Base-by-base conservation (phyloP, 2,888 invertebrate species). In the Hoplodrina blanda region DNA sequence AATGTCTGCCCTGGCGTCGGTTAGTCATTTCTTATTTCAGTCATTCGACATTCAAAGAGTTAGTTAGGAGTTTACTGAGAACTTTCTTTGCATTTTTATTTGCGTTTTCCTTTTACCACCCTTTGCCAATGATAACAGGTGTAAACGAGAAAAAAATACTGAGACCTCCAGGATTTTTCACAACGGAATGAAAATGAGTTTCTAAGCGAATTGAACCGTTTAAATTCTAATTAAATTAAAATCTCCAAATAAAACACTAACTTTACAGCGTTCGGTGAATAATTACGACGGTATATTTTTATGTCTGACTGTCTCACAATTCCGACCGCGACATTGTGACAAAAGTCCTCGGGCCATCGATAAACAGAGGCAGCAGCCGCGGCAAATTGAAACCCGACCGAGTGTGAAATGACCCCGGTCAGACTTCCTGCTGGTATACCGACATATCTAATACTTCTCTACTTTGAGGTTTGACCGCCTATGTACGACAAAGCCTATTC, bases 371-470 rank as follows among this genome's bases (percentile, higher is more conserved):
- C 89, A 73, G 80, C 66, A 88, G 89, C 91, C 91, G 92, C 90
- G 91, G 93, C 90, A 94, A 94, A 95, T 95, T 95, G 94, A 95
- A 94, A 94, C 86, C 85, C 94, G 93, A 88, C 94, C 91, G 91
- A 93, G 94, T 95, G 94, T 95, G 94, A 95, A 95, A 95, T 94
- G 92, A 94, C 92, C 91, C 86, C 85, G 87, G 90, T 87, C 90
- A 88, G 90, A 92, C 92, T 92, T 94, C 93, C 94, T 94, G 93
- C 91, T 92, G 89, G 87, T 89, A 87, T 89, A 82, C 78, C 73
- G 74, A 83, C 80, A 66, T 76, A 69, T 78, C 81, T 80, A 70
- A 84, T 82, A 81, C 76, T 90, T 82, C 84, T 85, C 65, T 64
- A 63, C 66, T 72, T 79, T 66, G 59, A 73, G 57, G 73, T 76